Conservation (phyloP, 2,888 invertebrate species). For the Epinotia brunnichana region DNA sequence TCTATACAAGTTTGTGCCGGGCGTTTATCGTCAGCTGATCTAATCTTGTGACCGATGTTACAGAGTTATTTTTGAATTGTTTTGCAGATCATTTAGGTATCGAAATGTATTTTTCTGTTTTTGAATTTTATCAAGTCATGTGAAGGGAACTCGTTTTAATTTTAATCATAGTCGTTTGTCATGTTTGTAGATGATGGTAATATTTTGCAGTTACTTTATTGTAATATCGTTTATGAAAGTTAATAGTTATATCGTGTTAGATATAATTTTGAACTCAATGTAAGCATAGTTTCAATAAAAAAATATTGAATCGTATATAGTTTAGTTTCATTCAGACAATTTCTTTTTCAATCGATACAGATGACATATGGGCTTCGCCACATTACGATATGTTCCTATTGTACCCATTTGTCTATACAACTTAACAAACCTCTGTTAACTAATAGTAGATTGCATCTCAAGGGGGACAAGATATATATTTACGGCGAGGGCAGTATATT, state of each 20-base stretch:
- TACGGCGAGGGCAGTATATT: too few relatives aligned
- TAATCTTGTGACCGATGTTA: too few relatives aligned
- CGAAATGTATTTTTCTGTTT: background rate
- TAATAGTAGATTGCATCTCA: too few relatives aligned
- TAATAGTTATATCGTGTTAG: background rate
- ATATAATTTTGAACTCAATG: background rate
- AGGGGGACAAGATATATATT: too few relatives aligned
- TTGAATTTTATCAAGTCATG: background rate
- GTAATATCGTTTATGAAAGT: background rate
- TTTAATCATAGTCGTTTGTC: background rate
- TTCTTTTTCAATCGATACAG: background rate
- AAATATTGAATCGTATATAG: background rate
- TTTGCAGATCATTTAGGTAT: background rate
- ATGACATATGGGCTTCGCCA: background rate
- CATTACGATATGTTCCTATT: too few relatives aligned
- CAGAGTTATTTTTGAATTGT: background rate
- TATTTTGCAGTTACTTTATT: background rate
- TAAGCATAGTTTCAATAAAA: background rate
- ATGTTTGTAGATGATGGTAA: too few relatives aligned
- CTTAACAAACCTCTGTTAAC: too few relatives aligned
- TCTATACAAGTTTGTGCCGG: too few relatives aligned
- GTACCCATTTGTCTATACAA: too few relatives aligned
- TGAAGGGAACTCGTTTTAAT: background rate
- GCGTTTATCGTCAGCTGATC: too few relatives aligned
- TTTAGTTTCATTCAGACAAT: constrained; percentile 2